Base-by-base conservation (phyloP, 2,113 vertebrate genomes). In the Cnemophilus loriae region DNA sequence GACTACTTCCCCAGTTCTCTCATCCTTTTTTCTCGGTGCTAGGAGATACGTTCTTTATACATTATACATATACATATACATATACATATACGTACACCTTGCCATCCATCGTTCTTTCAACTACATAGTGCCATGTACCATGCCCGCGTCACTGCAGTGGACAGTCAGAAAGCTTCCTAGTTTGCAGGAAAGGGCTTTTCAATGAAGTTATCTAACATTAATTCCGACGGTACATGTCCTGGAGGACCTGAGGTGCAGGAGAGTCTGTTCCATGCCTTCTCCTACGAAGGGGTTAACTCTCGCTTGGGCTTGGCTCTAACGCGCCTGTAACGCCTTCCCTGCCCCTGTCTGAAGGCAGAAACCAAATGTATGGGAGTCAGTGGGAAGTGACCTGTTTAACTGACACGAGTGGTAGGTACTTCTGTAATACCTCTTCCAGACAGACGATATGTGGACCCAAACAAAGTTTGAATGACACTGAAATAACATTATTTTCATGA, bases 281-380 rank as follows among this genome's bases (percentile, higher is more conserved):
- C 39, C 70, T 7, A 83, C 74, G 90, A 90, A 97, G 19, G 84
- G 27, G 96, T 92, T 95, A 95, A 95, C 19, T 52, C 52, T 28
- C 11, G 4, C 79, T 22, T 16, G 55, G 79, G 70, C 55, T 63
- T 8, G 71, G 80, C 59, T 79, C 37, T n/a, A 37, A 16, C 0
- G 49, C 2, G 4, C 21, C 71, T 27, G 76, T 4, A 52, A 47
- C n/a, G 44, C 84, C 59, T 33, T 64, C 69, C 19, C 65, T 68
- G 59, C 7, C 30, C 32, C 28, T 3, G 5, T 0, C 63, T 22
- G 49, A 16, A 60, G 80, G 21, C 57, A 61, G 59, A 82, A 57
- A n/a, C 85, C 78, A 42, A 63, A 71, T 5, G 69, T n/a, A 47
- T 16, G 78, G 65, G 90, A 53, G 39, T 11, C 52, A 14, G 26